phyloP scores from a whole-genome alignment of 2,113 vertebrate species.

The Notothenia rossii region DNA sequence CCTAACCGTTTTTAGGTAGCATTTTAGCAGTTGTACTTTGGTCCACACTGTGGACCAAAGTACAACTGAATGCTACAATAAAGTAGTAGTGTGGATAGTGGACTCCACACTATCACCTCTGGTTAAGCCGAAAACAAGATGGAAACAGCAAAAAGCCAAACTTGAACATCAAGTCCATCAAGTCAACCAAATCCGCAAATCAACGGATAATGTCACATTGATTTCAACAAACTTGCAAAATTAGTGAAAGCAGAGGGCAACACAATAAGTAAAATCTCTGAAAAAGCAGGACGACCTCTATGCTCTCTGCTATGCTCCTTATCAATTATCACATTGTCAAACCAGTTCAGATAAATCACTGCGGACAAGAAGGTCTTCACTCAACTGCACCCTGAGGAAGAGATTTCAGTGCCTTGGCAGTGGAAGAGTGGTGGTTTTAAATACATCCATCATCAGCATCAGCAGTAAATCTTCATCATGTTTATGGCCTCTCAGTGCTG shows the following conservation, averaged over 20 bases:
- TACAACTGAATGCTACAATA: too few species aligned
- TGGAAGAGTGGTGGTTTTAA: constrained; percentile 60
- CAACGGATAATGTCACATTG: too few species aligned
- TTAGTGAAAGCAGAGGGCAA: not conserved
- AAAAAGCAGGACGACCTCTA: not conserved
- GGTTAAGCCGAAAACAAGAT: too few species aligned
- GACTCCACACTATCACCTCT: too few species aligned
- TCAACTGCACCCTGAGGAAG: constrained; percentile 51
- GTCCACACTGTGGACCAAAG: too few species aligned
- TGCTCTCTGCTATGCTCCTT: constrained; percentile 18
- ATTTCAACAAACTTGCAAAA: not conserved
- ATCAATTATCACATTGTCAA: constrained; percentile 63
- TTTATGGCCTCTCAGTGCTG: constrained; percentile 62
- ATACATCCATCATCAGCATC: constrained; percentile 71
- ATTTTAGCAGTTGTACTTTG: too few species aligned
- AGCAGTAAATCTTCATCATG: constrained; percentile 70
- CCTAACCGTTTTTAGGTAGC: too few species aligned
- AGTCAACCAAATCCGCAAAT: too few species aligned
- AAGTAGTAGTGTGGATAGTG: too few species aligned
- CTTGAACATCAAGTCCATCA: too few species aligned
- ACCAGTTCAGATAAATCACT: constrained; percentile 51
- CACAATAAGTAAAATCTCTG: not conserved
- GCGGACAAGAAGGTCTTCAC: constrained; percentile 18
- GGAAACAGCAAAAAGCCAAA: too few species aligned
- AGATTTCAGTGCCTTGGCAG: constrained; percentile 55